phyloP scores from a whole-genome alignment of 2,888 invertebrate genomes.

The Agrotis ipsilon region DNA sequence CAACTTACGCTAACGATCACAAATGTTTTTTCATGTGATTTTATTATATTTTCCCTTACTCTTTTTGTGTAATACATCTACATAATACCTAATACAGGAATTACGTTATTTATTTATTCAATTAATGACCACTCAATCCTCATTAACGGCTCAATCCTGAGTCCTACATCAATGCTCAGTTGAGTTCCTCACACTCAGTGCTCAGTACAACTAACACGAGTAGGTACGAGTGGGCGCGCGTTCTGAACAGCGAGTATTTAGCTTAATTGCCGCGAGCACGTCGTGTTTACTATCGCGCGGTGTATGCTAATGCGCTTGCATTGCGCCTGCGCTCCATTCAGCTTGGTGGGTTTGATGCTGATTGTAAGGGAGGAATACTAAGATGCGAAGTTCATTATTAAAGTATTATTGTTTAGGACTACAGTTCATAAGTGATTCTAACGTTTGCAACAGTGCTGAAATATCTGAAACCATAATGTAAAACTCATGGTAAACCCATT shows the following conservation, averaged over 20 bases:
- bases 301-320: constrained; percentile 57
- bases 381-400: no score
- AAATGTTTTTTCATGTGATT: no score
- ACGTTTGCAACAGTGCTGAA: no score
- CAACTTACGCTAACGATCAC: no score
- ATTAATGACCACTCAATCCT: constrained; percentile 1
- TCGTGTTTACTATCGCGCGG: constrained; percentile 41
- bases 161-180: not conserved
- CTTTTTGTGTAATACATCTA: not conserved
- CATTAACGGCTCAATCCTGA: constrained; percentile 3
- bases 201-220: not conserved
- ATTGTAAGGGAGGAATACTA: no score
- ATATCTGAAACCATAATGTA: no score
- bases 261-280: constrained; percentile 34
- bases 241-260: constrained; percentile 20
- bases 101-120: not conserved
- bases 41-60: no score
- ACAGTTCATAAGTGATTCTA: no score
- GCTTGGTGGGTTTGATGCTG: no score
- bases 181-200: not conserved
- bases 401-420: no score
- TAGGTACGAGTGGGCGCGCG: constrained; percentile 4
- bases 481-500: no score
- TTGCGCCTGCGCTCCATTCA: constrained; percentile 41
- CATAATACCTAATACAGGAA: no score